Conservation (phyloP, 2,888 invertebrate species). For the Cephus runcator region DNA sequence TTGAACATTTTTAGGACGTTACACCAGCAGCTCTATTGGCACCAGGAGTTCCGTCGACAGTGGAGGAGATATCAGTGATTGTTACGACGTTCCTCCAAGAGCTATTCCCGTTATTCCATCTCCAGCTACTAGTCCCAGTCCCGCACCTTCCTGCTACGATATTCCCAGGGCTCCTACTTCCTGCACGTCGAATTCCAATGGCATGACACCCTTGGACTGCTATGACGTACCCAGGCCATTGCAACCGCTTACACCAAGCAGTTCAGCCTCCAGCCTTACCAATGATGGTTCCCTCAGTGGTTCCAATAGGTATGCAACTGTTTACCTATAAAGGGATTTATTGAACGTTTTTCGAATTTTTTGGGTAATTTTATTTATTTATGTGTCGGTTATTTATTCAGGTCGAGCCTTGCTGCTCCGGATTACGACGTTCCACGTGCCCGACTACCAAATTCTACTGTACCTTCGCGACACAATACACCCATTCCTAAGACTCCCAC, state of each 20-base stretch:
- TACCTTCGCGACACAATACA: constrained; percentile 52
- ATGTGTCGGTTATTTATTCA: constrained; percentile 12
- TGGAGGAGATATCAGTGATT: constrained; percentile 60
- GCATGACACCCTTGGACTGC: constrained; percentile 65
- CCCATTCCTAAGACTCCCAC: constrained; percentile 37
- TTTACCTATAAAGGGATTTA: background rate
- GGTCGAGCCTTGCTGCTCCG: constrained; percentile 70
- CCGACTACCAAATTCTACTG: constrained; percentile 52
- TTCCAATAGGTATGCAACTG: constrained; percentile 66
- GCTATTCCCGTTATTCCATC: constrained; percentile 71
- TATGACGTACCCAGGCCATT: constrained; percentile 76
- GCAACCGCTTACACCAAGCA: constrained; percentile 74
- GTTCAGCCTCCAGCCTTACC: constrained; percentile 74
- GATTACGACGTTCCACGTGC: constrained; percentile 79
- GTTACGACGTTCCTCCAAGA: constrained; percentile 74
- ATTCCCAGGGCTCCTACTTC: constrained; percentile 57
- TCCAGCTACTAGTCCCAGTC: constrained; percentile 69
- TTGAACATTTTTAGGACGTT: constrained; percentile 44
- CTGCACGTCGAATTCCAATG: constrained; percentile 60
- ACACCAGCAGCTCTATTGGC: constrained; percentile 35
- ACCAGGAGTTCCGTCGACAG: constrained; percentile 52
- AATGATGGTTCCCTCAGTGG: constrained; percentile 71
- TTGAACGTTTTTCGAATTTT: background rate
- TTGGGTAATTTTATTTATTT: background rate
- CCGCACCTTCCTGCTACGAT: constrained; percentile 66